These are phyloP conservation scores for Troides helena DNA, from an alignment of 2,888 invertebrate species.

Conservation along the genomic window DNA sequence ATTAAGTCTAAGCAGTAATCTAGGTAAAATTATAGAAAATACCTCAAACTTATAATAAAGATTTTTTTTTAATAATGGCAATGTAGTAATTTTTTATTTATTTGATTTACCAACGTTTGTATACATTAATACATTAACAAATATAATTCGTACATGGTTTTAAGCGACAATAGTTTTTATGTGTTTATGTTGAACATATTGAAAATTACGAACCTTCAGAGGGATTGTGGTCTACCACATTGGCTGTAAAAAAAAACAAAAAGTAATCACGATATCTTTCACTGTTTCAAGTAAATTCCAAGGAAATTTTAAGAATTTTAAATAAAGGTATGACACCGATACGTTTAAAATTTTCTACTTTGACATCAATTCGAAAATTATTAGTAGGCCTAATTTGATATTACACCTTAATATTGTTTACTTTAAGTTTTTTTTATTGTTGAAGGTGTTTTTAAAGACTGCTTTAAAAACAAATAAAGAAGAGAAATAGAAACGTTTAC, in stretches of 20 bases:
- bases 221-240: slow-evolving; percentile 24
- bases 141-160: background rate
- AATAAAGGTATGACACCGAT: no score
- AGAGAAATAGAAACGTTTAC: background rate
- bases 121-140: no score
- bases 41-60: background rate
- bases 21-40: background rate
- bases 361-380: no score
- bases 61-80: no score
- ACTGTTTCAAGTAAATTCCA: no score
- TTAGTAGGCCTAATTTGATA: background rate
- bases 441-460: background rate
- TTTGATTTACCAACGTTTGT: no score
- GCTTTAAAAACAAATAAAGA: background rate
- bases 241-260: slow-evolving; percentile 19
- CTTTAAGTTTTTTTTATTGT: background rate
- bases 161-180: background rate
- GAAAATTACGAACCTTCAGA: slow-evolving; percentile 7
- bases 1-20: background rate
- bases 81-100: no score
- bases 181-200: background rate
- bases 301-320: no score
- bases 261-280: no score
- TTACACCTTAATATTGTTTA: background rate
- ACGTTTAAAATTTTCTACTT: no score